Evolutionary conservation across 2,888 invertebrate genomes (phyloP).

Genomic region (Neoaliturus tenellus): DNA sequence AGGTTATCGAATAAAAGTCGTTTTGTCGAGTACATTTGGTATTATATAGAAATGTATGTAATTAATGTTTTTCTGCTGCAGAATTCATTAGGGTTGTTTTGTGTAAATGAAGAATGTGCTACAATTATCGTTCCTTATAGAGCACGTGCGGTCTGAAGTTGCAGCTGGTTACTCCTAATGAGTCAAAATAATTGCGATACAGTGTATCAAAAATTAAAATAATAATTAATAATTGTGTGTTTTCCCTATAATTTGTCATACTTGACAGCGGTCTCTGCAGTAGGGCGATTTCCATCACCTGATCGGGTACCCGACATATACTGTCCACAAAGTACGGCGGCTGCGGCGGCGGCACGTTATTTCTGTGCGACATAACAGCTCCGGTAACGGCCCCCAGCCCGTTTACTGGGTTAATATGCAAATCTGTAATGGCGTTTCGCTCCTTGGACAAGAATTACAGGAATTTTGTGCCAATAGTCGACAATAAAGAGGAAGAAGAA

Average conservation of each 20-base stretch:
- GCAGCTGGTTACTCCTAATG: not conserved
- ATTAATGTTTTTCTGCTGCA: not conserved
- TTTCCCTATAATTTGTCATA: too few relatives aligned
- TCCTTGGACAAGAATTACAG: slow-evolving; percentile 53
- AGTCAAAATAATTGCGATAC: not conserved
- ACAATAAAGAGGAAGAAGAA: slow-evolving; percentile 43
- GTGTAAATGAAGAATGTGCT: not conserved
- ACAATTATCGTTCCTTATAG: not conserved
- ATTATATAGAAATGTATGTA: not conserved
- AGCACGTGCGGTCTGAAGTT: not conserved
- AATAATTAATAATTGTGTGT: too few relatives aligned
- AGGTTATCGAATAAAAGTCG: not conserved
- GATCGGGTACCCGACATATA: too few relatives aligned
- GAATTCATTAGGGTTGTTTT: not conserved
- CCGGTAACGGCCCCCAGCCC: slow-evolving; percentile 1
- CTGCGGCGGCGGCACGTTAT: slow-evolving; percentile 5
- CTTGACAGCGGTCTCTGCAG: too few relatives aligned
- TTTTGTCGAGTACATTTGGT: not conserved
- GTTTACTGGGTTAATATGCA: slow-evolving; percentile 57
- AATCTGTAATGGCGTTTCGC: slow-evolving; percentile 53
- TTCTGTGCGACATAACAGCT: slow-evolving; percentile 30
- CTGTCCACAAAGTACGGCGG: too few relatives aligned
- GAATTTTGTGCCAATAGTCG: slow-evolving; percentile 56
- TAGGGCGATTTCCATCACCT: too few relatives aligned
- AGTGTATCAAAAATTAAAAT: not conserved